phyloP scores from a whole-genome alignment of 2,888 invertebrate genomes.

The Nebria brevicollis region DNA sequence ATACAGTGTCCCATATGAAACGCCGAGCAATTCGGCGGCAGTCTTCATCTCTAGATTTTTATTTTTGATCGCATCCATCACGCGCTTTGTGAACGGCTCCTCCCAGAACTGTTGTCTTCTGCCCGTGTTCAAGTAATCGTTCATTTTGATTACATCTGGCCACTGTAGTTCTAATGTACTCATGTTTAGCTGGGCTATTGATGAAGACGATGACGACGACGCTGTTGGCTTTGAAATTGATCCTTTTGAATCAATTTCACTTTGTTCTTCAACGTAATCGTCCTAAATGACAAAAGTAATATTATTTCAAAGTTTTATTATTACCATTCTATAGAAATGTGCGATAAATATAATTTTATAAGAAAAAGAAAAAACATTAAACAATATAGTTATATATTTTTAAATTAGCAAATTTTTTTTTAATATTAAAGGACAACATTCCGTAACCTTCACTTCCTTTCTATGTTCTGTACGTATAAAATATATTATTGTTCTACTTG shows the following conservation, averaged over 20 bases:
- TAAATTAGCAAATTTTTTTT: neutral
- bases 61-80: slow-evolving; percentile 89
- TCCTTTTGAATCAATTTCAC: neutral
- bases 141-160: slow-evolving; percentile 84
- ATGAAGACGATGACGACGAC: slow-evolving; percentile 28
- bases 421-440: slow-evolving; percentile 21
- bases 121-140: slow-evolving; percentile 86
- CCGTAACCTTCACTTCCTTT: slow-evolving; percentile 40
- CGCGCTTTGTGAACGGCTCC: slow-evolving; percentile 86
- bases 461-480: slow-evolving; percentile 33
- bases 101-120: slow-evolving; percentile 93
- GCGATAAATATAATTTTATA: neutral
- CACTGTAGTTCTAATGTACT: slow-evolving; percentile 62
- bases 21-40: slow-evolving; percentile 88
- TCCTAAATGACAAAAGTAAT: slow-evolving; percentile 22
- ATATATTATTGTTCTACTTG: slow-evolving; percentile 37
- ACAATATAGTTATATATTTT: neutral
- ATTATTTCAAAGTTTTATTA: neutral
- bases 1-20: slow-evolving; percentile 90
- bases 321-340: neutral
- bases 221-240: slow-evolving; percentile 28
- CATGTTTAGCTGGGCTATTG: slow-evolving; percentile 53
- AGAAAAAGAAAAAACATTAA: neutral
- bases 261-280: slow-evolving; percentile 31
- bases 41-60: slow-evolving; percentile 95